Evolutionary conservation across 2,797 vertebrate species (phyloP).

Genomic region (Novumbra hubbsi): DNA sequence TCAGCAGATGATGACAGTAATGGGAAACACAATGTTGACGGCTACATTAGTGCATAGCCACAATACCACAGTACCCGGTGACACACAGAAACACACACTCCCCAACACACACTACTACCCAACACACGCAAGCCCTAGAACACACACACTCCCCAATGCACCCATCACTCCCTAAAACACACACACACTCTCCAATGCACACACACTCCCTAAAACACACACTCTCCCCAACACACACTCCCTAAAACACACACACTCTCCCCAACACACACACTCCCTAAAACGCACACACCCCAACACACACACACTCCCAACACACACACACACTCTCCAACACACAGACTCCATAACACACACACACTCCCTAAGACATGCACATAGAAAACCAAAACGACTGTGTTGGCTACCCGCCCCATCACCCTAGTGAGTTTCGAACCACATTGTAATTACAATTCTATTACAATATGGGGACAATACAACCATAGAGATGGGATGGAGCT

Average conservation of each 20-base stretch:
- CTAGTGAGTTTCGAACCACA: neutral
- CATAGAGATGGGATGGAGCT: neutral
- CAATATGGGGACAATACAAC: neutral
- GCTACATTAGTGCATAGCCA: too few species aligned
- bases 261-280: too few species aligned
- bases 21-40: neutral
- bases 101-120: too few species aligned
- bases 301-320: neutral
- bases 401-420: neutral
- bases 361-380: neutral
- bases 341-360: neutral
- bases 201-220: too few species aligned
- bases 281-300: too few species aligned
- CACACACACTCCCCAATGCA: too few species aligned
- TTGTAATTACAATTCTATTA: neutral
- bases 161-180: too few species aligned
- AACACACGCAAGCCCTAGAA: neutral
- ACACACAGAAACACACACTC: too few species aligned
- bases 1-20: conserved; percentile 6
- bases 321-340: too few species aligned
- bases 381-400: neutral
- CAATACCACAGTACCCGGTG: too few species aligned
- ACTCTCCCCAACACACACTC: neutral
- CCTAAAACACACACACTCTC: neutral
- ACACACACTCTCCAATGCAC: neutral